A percentile compares a stretch with the other conserved stretches of the same genome.
These are phyloP conservation scores for Eledone cirrhosa DNA, from an alignment of 2,888 invertebrate genomes.

Conservation along the genomic window DNA sequence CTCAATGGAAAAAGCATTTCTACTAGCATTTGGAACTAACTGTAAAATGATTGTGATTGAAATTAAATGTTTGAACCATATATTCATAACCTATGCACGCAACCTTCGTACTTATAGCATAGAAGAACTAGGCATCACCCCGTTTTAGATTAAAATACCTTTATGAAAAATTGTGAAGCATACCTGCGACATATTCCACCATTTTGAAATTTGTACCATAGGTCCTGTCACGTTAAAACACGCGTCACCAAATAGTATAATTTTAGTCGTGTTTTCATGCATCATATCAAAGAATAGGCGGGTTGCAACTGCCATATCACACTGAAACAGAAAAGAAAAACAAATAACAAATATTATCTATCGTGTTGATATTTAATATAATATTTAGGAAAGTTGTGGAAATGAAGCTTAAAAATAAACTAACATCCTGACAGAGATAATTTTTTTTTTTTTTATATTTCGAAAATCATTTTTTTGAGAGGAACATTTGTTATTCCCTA, in stretches of 20 bases:
- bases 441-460: too few relatives aligned
- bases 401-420: not conserved
- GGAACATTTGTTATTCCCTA: too few relatives aligned
- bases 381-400: too few relatives aligned
- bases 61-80: too few relatives aligned
- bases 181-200: conserved; percentile 96
- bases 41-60: too few relatives aligned
- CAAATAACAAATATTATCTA: not conserved
- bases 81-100: too few relatives aligned
- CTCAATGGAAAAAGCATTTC: too few relatives aligned
- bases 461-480: too few relatives aligned
- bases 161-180: conserved; percentile 35
- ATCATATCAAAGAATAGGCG: conserved; percentile 65
- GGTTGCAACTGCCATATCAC: conserved; percentile 65
- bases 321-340: conserved; percentile 47
- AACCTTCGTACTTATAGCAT: too few relatives aligned
- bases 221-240: conserved; percentile 97
- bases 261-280: conserved; percentile 74
- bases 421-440: not conserved
- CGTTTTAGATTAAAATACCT: not conserved
- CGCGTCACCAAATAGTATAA: conserved; percentile 95
- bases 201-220: conserved; percentile 94
- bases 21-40: too few relatives aligned
- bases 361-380: not conserved
- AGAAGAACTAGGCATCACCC: too few relatives aligned